Evolutionary conservation across 2,113 vertebrate species (phyloP), one percentile per base, ranked within the genome.

Genomic region (Peromyscus leucopus): DNA sequence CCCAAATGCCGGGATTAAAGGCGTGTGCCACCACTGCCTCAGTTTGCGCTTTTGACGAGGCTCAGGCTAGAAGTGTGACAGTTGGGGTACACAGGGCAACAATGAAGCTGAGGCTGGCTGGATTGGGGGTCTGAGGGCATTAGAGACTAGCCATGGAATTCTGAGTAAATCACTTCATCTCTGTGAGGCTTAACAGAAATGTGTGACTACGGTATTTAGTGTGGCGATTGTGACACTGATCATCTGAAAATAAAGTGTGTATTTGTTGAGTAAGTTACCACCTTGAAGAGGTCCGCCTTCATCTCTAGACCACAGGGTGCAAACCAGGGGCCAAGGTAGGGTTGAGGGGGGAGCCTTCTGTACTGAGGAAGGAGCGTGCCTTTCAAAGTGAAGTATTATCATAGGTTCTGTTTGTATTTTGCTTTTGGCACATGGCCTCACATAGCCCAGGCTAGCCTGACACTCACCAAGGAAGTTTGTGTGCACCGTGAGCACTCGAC

Each of bases 171-270:
- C 57, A 6, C 69, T 84, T 42, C 51, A 59, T 82, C 46, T n/a
- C 0, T 82, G 28, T 90, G 61, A 76, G 48, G 16, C 67, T 79
- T 93, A 78, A 95, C 33, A 93, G 89, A 97, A 83, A 42, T 71
- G 55, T 74, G 15, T 63, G 63, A 10, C 0, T 59, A 33, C 0
- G 39, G 11, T 92, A n/a, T 51, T 71, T 80, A 85, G 57, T 4
- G 3, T 51, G 17, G 17, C 76, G n/a, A 85, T 36, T 76, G 76
- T 69, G 89, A 31, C 15, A 36, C 17, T 26, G 91, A n/a, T n/a
- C 26, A 71, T 51, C 42, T 80, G 65, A 84, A 84, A 96, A 87
- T 42, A 63, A 67, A 78, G 36, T 93, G 21, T 46, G 7, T 76
- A 55, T 84, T 92, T 93, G 42, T 92, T 80, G 92, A 79, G 65